phyloP scores from a whole-genome alignment of 2,888 invertebrate species.

The Heteromyza rotundicornis region DNA sequence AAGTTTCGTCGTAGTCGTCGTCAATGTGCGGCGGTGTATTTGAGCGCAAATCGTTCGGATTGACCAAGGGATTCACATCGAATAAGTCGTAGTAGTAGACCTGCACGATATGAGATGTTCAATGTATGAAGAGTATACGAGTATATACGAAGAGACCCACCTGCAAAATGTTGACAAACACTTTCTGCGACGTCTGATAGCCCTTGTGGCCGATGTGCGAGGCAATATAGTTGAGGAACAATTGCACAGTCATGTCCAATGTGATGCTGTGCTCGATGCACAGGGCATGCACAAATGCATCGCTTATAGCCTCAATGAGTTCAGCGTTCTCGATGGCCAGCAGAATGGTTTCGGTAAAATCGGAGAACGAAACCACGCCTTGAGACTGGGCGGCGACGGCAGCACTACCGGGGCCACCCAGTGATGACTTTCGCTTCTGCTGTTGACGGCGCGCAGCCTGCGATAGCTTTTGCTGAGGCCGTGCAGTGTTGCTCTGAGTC shows the following conservation, averaged over 20 bases:
- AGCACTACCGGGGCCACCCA: neutral
- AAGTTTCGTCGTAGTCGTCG: slow-evolving; percentile 46
- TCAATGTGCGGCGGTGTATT: slow-evolving; percentile 50
- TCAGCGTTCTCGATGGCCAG: slow-evolving; percentile 50
- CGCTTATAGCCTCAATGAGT: slow-evolving; percentile 57
- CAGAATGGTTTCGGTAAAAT: slow-evolving; percentile 58
- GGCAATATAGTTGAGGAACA: slow-evolving; percentile 72
- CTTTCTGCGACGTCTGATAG: slow-evolving; percentile 62
- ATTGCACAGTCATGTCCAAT: slow-evolving; percentile 62
- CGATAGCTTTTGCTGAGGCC: neutral
- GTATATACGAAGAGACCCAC: too few relatives aligned
- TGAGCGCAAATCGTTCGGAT: slow-evolving; percentile 46
- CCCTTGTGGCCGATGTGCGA: slow-evolving; percentile 69
- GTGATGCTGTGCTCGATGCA: slow-evolving; percentile 56
- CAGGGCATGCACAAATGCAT: slow-evolving; percentile 57
- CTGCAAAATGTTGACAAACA: slow-evolving; percentile 65
- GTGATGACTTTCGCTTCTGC: neutral
- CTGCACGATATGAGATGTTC: slow-evolving; percentile 48
- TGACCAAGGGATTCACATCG: slow-evolving; percentile 49
- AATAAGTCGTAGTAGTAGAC: slow-evolving; percentile 63
- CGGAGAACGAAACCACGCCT: slow-evolving; percentile 55
- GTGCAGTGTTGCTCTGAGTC: neutral
- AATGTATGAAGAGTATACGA: neutral
- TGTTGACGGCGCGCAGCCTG: slow-evolving; percentile 10
- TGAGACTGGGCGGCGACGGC: slow-evolving; percentile 9